phyloP scores from a whole-genome alignment of 2,113 vertebrate species.

The Brachyhypopomus occidentalis region DNA sequence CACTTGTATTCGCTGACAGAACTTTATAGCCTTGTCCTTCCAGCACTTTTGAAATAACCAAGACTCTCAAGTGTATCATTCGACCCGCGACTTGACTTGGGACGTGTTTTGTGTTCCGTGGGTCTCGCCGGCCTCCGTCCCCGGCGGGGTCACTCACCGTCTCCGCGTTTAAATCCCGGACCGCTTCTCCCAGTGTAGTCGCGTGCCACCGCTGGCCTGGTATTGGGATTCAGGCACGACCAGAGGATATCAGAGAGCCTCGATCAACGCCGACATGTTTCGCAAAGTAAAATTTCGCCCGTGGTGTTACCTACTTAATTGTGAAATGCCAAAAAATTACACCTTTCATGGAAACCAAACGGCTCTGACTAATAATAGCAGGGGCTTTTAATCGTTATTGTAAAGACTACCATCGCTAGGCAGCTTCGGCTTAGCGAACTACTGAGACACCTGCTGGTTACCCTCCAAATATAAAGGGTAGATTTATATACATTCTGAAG shows the following conservation, averaged over 20 bases:
- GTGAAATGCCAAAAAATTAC: no score
- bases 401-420: no score
- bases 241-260: slow-evolving; percentile 50
- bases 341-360: no score
- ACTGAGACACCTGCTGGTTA: slow-evolving; percentile 44
- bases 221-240: slow-evolving; percentile 52
- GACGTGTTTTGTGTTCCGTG: neutral
- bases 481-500: no score
- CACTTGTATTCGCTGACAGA: neutral
- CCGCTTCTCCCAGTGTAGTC: slow-evolving; percentile 52
- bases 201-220: slow-evolving; percentile 44
- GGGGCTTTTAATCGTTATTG: no score
- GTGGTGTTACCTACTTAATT: no score
- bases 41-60: neutral
- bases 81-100: neutral
- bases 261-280: slow-evolving; percentile 3
- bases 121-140: slow-evolving; percentile 1
- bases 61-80: neutral
- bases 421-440: neutral
- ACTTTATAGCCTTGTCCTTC: neutral
- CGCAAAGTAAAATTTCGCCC: no score
- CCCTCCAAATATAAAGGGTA: no score
- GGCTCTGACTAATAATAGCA: no score
- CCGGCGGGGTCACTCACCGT: slow-evolving; percentile 15
- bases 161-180: slow-evolving; percentile 47